phyloP scores from a whole-genome alignment of 1,140 invertebrate genomes.

The Scylla paramamosain region DNA sequence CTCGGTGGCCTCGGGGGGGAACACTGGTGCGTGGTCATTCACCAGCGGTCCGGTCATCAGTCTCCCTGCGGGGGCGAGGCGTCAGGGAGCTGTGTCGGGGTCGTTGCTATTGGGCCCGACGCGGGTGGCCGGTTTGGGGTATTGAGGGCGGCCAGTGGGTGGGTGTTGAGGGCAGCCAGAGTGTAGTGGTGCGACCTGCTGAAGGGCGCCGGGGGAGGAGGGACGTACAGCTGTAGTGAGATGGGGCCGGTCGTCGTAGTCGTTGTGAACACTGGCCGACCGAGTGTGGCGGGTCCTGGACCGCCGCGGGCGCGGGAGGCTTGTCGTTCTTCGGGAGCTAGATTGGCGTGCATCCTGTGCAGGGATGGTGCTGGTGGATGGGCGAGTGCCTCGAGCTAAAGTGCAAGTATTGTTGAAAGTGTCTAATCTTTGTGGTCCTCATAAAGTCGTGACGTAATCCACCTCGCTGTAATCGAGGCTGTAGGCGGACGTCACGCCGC shows the following conservation, averaged over 20 bases:
- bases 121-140: slow-evolving; percentile 67
- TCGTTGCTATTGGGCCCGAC: slow-evolving; percentile 55
- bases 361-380: slow-evolving; percentile 34
- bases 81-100: not conserved
- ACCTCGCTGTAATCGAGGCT: slow-evolving; percentile 77
- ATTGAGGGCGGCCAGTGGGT: slow-evolving; percentile 63
- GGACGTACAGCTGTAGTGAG: not conserved
- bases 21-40: not conserved
- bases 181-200: slow-evolving; percentile 50
- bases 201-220: not conserved
- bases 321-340: slow-evolving; percentile 1
- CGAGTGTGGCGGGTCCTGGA: not conserved
- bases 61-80: not conserved
- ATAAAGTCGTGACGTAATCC: slow-evolving; percentile 77
- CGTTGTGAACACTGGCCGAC: slow-evolving; percentile 26
- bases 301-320: not conserved
- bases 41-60: not conserved
- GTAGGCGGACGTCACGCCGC: slow-evolving; percentile 76
- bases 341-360: not conserved
- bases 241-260: not conserved
- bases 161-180: slow-evolving; percentile 59
- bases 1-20: not conserved
- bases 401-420: slow-evolving; percentile 19
- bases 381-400: slow-evolving; percentile 28
- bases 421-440: slow-evolving; percentile 69